Evolutionary conservation across 2,797 vertebrate genomes (phyloP).

Genomic region (Sphenopsis melanotis): DNA sequence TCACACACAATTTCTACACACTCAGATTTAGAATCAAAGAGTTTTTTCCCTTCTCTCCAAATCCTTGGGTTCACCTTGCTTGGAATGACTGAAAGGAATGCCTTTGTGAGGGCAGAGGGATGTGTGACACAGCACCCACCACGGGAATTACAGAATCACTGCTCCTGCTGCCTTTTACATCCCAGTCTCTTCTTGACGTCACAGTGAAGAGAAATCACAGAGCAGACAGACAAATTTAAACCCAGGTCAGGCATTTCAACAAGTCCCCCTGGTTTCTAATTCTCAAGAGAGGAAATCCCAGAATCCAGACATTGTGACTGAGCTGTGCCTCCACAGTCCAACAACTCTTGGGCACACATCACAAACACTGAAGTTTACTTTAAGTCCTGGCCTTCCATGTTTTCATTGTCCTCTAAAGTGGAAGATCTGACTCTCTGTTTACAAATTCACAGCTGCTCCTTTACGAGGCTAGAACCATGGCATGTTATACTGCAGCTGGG

Average conservation of each 20-base stretch:
- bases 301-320: neutral
- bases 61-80: neutral
- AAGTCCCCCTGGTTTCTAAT: neutral
- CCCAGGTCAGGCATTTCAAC: neutral
- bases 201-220: neutral
- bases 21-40: neutral
- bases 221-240: neutral
- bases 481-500: neutral
- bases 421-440: neutral
- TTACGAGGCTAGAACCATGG: neutral
- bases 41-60: neutral
- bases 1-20: neutral
- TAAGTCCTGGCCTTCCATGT: neutral
- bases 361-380: neutral
- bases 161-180: neutral
- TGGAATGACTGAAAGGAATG: neutral
- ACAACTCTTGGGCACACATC: fast-evolving
- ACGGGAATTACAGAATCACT: neutral
- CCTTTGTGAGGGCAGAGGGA: neutral
- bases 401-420: neutral
- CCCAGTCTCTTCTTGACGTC: neutral
- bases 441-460: neutral
- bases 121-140: neutral
- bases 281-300: neutral
- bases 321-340: neutral